phyloP scores from a whole-genome alignment of 1,140 invertebrate species.

The Thaumetopoea pityocampa region DNA sequence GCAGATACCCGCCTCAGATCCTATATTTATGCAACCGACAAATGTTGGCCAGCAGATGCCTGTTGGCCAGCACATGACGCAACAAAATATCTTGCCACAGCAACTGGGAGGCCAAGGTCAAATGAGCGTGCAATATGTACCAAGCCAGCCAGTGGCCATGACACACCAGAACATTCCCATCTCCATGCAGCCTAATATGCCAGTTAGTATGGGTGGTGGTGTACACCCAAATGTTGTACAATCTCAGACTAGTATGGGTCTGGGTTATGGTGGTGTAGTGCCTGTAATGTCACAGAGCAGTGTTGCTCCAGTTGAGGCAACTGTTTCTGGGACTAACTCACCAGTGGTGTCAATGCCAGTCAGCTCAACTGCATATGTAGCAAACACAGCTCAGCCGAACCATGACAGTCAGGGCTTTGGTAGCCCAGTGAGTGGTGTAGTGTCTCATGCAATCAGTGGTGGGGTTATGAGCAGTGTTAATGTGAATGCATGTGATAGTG shows the following conservation, averaged over 20 bases:
- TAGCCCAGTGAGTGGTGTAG: conserved; percentile 71
- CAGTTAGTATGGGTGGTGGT: conserved; percentile 60
- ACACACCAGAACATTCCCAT: conserved; percentile 70
- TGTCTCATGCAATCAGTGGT: conserved; percentile 69
- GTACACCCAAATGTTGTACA: conserved; percentile 70
- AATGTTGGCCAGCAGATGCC: conserved; percentile 70
- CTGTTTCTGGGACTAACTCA: conserved; percentile 71
- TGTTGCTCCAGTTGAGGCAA: conserved; percentile 58
- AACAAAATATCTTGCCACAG: conserved; percentile 63
- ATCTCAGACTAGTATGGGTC: conserved; percentile 68
- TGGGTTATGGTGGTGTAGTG: conserved; percentile 65
- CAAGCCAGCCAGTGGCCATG: conserved; percentile 65
- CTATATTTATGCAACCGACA: conserved; percentile 68
- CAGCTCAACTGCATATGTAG: conserved; percentile 61
- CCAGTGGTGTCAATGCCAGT: conserved; percentile 71
- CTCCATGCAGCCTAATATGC: conserved; percentile 70
- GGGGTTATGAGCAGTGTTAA: conserved; percentile 68
- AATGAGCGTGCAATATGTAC: conserved; percentile 67
- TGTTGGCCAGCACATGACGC: conserved; percentile 58
- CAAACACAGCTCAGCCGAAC: conserved; percentile 45
- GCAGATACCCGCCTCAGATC: conserved; percentile 73
- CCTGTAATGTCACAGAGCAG: conserved; percentile 72
- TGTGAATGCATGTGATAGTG: conserved; percentile 67
- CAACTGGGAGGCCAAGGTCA: conserved; percentile 59
- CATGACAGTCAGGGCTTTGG: conserved; percentile 72